Percentiles rank a stretch among this genome's conserved stretches.
These are phyloP conservation scores for Lagodon rhomboides DNA, from an alignment of 2,797 vertebrate species.

Conservation along the genomic window DNA sequence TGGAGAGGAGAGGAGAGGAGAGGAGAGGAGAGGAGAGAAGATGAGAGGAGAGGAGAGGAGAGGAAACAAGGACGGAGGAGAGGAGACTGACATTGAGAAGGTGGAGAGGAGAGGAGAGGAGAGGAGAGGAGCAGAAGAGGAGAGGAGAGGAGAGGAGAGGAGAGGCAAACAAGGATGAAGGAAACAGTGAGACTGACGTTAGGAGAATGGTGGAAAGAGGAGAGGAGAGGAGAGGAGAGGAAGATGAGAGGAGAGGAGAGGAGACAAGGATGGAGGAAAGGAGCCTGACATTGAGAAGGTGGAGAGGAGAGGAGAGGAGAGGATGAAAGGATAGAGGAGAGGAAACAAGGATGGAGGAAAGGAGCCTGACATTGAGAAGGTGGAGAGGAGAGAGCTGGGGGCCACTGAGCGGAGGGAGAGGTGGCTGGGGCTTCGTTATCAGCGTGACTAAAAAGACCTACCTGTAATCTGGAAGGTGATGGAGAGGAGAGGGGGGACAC, in stretches of 20 bases:
- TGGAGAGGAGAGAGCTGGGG: background rate
- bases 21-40: background rate
- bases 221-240: background rate
- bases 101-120: background rate
- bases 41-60: background rate
- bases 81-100: background rate
- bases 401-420: background rate
- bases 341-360: background rate
- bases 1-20: background rate
- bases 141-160: too few species aligned
- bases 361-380: background rate
- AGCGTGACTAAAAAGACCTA: conserved; percentile 81
- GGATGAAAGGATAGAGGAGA: background rate
- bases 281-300: background rate
- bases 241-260: background rate
- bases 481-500: conserved; percentile 90
- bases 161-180: too few species aligned
- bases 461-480: conserved; percentile 95
- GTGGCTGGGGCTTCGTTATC: conserved; percentile 38
- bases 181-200: too few species aligned
- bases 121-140: background rate
- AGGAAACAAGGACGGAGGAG: background rate
- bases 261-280: background rate
- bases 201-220: too few species aligned
- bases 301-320: too few species aligned